These are phyloP conservation scores for Saccostrea echinata DNA, from an alignment of 1,140 invertebrate species.

Conservation along the genomic window DNA sequence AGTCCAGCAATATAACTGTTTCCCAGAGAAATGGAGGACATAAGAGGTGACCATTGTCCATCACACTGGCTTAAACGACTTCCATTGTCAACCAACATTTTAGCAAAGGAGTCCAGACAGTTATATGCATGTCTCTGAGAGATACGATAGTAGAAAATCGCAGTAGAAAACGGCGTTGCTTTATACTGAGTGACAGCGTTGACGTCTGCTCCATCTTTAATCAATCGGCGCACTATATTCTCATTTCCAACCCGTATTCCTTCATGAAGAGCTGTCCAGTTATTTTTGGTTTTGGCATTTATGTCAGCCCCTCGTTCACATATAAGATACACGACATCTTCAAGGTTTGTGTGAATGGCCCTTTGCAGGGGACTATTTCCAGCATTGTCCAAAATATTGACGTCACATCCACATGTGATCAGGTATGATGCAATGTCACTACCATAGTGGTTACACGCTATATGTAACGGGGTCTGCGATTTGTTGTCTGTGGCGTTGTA, in stretches of 20 bases:
- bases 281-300: constrained; percentile 64
- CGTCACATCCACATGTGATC: constrained; percentile 67
- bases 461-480: constrained; percentile 71
- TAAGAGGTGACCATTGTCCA: constrained; percentile 73
- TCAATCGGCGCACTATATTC: constrained; percentile 65
- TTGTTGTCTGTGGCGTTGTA: constrained; percentile 68
- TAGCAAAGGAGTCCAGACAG: constrained; percentile 66
- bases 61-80: constrained; percentile 72
- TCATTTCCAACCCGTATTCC: constrained; percentile 73
- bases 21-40: constrained; percentile 70
- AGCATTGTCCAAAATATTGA: constrained; percentile 64
- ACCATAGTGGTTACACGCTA: constrained; percentile 71
- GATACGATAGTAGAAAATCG: constrained; percentile 74
- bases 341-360: constrained; percentile 71
- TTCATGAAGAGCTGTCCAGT: constrained; percentile 75
- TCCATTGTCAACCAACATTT: constrained; percentile 68
- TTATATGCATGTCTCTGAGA: constrained; percentile 68
- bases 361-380: constrained; percentile 73
- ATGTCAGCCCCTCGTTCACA: constrained; percentile 71
- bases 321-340: constrained; percentile 67
- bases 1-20: constrained; percentile 72
- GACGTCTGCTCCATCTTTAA: constrained; percentile 68
- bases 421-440: constrained; percentile 69
- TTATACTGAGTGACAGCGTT: constrained; percentile 67
- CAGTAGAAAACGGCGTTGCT: constrained; percentile 73